These are phyloP conservation scores for Noturus placidus DNA, from an alignment of 2,113 vertebrate species.

Conservation along the genomic window DNA sequence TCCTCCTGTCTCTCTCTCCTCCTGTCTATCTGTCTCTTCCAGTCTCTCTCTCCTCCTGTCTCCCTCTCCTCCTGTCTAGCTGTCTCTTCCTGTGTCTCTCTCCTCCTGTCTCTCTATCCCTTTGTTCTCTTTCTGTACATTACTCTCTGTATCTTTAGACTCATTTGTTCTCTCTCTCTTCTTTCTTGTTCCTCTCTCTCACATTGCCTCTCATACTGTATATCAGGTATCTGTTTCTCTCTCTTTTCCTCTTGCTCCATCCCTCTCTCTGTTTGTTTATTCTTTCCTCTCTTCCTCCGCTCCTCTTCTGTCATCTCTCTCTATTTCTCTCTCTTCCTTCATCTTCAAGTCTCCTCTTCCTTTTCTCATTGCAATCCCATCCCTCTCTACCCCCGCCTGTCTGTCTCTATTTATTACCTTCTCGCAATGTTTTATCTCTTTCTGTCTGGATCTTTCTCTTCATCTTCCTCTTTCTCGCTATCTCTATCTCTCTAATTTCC, in stretches of 20 bases:
- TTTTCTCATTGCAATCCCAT: neutral
- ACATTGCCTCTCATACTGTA: neutral
- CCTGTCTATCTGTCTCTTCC: too few species aligned
- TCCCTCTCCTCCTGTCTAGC: neutral
- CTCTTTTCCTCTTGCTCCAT: neutral
- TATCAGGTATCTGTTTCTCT: neutral
- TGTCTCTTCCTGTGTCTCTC: neutral
- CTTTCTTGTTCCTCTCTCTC: neutral
- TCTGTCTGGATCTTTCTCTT: neutral
- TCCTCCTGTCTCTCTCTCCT: too few species aligned
- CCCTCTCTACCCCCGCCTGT: too few species aligned
- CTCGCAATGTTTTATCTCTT: neutral
- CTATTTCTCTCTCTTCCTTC: neutral
- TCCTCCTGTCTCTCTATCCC: too few species aligned
- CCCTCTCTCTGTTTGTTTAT: neutral
- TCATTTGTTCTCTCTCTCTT: too few species aligned
- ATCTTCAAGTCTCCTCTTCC: neutral
- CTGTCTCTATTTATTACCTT: neutral
- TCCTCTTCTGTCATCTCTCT: neutral
- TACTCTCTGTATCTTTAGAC: too few species aligned
- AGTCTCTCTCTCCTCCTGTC: neutral
- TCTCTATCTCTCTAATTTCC: neutral
- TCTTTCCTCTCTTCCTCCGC: too few species aligned
- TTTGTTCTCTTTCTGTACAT: neutral
- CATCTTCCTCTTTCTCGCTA: neutral